These are phyloP conservation scores for Terrapene triunguis DNA, from an alignment of 2,113 vertebrate genomes.

Conservation along the genomic window DNA sequence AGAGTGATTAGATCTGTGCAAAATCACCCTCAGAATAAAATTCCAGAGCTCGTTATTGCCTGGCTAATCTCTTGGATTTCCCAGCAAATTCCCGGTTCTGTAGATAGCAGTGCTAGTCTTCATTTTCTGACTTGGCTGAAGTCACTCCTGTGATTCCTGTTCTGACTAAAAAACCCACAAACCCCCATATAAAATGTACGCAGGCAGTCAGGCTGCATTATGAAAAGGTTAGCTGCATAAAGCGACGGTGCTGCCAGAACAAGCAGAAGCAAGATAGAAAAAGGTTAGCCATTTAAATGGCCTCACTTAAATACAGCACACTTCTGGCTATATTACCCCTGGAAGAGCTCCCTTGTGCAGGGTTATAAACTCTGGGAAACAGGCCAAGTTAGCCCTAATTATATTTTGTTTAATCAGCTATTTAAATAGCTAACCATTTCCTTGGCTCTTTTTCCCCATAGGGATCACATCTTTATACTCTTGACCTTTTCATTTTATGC, in stretches of 20 bases:
- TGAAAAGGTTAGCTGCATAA: slow-evolving; percentile 59
- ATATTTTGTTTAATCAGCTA: slow-evolving; percentile 79
- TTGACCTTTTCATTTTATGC: slow-evolving; percentile 65
- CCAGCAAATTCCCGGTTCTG: not conserved
- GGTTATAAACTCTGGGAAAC: slow-evolving; percentile 80
- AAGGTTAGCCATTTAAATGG: slow-evolving; percentile 64
- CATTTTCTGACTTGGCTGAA: slow-evolving; percentile 17
- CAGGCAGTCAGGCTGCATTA: slow-evolving; percentile 4
- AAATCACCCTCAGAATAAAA: not conserved
- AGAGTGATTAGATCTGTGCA: not conserved
- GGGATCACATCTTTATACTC: slow-evolving; percentile 59
- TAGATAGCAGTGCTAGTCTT: not conserved
- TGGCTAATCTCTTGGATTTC: not conserved
- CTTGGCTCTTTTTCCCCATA: slow-evolving; percentile 16
- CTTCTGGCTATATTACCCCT: slow-evolving; percentile 35
- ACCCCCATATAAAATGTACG: not conserved
- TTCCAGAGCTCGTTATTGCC: not conserved
- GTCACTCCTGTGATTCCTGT: not conserved
- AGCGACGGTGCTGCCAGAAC: not conserved
- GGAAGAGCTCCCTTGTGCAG: slow-evolving; percentile 54
- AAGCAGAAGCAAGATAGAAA: slow-evolving; percentile 51
- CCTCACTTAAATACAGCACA: slow-evolving; percentile 65
- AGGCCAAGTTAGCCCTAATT: slow-evolving; percentile 75
- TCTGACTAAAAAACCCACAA: not conserved
- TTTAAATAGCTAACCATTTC: slow-evolving; percentile 75